These are phyloP conservation scores for Xylota segnis DNA, from an alignment of 2,888 invertebrate species.

Conservation along the genomic window DNA sequence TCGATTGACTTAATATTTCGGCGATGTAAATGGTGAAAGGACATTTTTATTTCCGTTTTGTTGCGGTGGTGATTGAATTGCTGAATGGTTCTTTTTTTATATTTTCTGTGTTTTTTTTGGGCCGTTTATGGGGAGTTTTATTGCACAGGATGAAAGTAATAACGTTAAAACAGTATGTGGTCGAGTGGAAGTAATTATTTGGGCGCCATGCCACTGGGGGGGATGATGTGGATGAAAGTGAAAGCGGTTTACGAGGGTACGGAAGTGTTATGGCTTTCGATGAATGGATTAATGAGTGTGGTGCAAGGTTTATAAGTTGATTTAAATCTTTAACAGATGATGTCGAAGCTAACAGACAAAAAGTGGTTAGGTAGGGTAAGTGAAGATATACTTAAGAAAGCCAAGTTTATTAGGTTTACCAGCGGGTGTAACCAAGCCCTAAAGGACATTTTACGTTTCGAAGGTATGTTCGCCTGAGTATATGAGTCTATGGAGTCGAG, in stretches of 20 bases:
- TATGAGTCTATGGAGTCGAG: too few species aligned
- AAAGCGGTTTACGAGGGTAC: not conserved
- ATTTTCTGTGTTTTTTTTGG: not conserved
- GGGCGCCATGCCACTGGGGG: not conserved
- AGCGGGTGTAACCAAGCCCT: too few species aligned
- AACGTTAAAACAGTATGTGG: conserved; percentile 16
- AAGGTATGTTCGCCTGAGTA: too few species aligned
- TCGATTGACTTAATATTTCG: conserved; percentile 52
- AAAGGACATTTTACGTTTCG: too few species aligned
- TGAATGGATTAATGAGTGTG: not conserved
- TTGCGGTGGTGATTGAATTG: conserved; percentile 37
- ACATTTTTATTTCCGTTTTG: conserved; percentile 43
- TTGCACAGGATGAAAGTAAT: conserved; percentile 6
- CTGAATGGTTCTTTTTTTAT: conserved; percentile 9
- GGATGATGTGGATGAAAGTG: not conserved
- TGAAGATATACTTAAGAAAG: too few species aligned
- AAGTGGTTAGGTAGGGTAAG: too few species aligned
- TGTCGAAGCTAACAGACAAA: too few species aligned
- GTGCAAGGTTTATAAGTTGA: not conserved
- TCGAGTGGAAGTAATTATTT: conserved; percentile 31
- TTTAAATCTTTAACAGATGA: too few species aligned
- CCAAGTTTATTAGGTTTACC: too few species aligned
- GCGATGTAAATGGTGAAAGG: conserved; percentile 31
- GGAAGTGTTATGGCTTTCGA: not conserved
- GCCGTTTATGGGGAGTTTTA: conserved; percentile 24